Percentiles rank a stretch among this genome's conserved stretches.
Evolutionary conservation across 2,888 invertebrate genomes (phyloP).

Genomic region (Lasioglossum figueresi): DNA sequence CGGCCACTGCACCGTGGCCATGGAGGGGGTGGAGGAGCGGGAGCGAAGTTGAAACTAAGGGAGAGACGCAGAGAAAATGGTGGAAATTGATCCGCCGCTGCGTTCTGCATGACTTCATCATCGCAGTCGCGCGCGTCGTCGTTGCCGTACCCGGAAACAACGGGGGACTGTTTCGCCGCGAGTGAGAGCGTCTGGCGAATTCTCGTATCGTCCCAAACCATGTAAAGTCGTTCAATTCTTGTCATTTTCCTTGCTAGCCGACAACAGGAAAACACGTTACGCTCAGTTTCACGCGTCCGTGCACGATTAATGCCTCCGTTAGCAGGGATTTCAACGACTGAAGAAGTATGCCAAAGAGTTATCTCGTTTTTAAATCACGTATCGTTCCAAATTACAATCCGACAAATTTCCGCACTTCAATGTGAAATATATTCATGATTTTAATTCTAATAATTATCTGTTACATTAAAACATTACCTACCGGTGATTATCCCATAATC

Average conservation of each 20-base stretch:
- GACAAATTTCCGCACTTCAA: background rate
- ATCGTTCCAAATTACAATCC: background rate
- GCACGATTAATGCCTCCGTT: background rate
- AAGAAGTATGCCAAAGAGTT: background rate
- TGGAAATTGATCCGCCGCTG: slow-evolving; percentile 38
- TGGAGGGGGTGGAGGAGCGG: background rate
- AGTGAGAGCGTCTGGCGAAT: slow-evolving; percentile 15
- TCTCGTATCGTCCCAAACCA: slow-evolving; percentile 9
- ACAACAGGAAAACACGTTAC: background rate
- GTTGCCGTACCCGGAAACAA: slow-evolving; percentile 17
- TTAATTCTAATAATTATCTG: background rate
- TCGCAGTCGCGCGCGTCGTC: slow-evolving; percentile 20
- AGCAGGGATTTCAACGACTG: background rate
- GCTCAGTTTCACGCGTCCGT: background rate
- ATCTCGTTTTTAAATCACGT: background rate
- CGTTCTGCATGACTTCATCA: slow-evolving; percentile 52
- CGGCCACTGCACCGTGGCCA: background rate
- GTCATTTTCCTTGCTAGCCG: background rate
- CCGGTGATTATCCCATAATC: too few species aligned
- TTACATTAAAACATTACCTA: too few species aligned
- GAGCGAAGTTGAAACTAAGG: slow-evolving; percentile 17
- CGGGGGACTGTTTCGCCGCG: slow-evolving; percentile 3
- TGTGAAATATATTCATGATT: background rate
- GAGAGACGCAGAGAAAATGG: slow-evolving; percentile 31
- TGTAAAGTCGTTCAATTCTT: slow-evolving; percentile 21